Evolutionary conservation across 2,113 vertebrate genomes (phyloP).

Genomic region (Rana temporaria): DNA sequence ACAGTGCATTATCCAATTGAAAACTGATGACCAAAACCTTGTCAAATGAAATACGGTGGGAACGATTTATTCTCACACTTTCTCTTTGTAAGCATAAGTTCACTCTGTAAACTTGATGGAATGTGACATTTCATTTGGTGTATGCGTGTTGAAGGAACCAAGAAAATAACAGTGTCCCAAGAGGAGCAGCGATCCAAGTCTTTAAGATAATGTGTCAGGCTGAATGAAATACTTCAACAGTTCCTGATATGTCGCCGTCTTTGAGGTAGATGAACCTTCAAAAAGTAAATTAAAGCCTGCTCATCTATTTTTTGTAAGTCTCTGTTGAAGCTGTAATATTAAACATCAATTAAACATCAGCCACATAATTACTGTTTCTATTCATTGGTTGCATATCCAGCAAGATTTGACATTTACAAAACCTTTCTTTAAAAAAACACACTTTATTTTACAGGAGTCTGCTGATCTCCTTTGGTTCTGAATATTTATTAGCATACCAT

Average conservation of each 20-base stretch:
- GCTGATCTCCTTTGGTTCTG: background rate
- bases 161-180: constrained; percentile 56
- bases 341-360: constrained; percentile 26
- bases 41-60: constrained; percentile 58
- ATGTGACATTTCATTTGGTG: constrained; percentile 68
- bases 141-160: constrained; percentile 58
- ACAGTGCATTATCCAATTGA: constrained; percentile 57
- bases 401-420: constrained; percentile 28
- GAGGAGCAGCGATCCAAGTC: constrained; percentile 47
- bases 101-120: constrained; percentile 59
- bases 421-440: constrained; percentile 2
- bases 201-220: constrained; percentile 44
- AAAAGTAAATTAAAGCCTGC: constrained; percentile 20
- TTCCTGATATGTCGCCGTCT: constrained; percentile 15
- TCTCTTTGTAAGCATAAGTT: constrained; percentile 63
- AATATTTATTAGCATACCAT: background rate
- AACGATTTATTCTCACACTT: constrained; percentile 59
- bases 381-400: background rate
- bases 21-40: constrained; percentile 60
- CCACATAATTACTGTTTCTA: constrained; percentile 10
- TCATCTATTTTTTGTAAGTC: constrained; percentile 6
- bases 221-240: constrained; percentile 25
- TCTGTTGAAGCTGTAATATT: constrained; percentile 7
- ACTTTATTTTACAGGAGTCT: background rate
- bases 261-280: constrained; percentile 13